Percentiles rank a stretch among this genome's conserved stretches.
Conservation (phyloP, 2,113 vertebrate genomes). For the Ophiodon elongatus region DNA sequence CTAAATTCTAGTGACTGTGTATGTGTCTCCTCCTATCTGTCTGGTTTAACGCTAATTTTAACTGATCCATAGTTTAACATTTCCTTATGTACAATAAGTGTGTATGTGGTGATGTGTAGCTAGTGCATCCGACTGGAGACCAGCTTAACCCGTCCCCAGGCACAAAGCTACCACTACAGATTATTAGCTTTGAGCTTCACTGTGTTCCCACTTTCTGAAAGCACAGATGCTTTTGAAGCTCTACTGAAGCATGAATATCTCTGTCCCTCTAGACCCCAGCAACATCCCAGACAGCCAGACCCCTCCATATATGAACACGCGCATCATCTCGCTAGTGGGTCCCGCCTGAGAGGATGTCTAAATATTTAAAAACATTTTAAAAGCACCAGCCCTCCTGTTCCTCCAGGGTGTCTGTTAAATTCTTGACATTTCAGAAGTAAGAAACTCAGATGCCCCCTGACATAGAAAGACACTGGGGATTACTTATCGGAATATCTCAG, state of each 20-base stretch:
- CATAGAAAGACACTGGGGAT: neutral
- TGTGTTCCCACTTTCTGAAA: conserved; percentile 33
- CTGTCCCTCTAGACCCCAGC: conserved; percentile 45
- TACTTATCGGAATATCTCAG: conserved; percentile 28
- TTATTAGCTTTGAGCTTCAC: conserved; percentile 40
- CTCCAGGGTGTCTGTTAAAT: conserved; percentile 40
- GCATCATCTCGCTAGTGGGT: conserved; percentile 40
- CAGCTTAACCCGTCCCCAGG: conserved; percentile 29
- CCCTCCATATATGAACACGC: conserved; percentile 47
- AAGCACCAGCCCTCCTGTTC: conserved; percentile 42
- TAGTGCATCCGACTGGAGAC: neutral
- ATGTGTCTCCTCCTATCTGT: neutral
- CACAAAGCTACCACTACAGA: conserved; percentile 25
- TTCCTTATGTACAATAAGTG: neutral
- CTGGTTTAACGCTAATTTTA: neutral
- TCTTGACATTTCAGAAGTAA: conserved; percentile 46
- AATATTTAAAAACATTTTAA: conserved; percentile 80
- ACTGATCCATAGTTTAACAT: neutral
- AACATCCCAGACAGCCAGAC: conserved; percentile 61
- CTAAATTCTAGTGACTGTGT: neutral
- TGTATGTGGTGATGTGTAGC: neutral
- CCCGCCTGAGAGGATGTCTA: conserved; percentile 61
- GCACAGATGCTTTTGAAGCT: conserved; percentile 63
- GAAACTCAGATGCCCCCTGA: conserved; percentile 25
- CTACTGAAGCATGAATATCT: conserved; percentile 65